These are phyloP conservation scores for Drosophila malerkotliana DNA, from an alignment of 1,140 invertebrate genomes.

Conservation along the genomic window DNA sequence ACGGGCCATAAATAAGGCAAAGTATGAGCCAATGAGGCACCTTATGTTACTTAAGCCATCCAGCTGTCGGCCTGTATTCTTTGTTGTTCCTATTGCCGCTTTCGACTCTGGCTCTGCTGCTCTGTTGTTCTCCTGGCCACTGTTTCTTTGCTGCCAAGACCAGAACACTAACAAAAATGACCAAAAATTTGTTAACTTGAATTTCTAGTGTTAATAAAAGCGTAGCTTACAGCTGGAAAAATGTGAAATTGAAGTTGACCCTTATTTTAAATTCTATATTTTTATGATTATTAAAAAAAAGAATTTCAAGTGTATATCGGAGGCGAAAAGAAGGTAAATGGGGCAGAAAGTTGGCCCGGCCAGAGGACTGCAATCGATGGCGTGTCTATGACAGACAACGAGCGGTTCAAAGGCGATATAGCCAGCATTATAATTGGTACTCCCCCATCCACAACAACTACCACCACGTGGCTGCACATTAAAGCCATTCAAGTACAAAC, in stretches of 20 bases:
- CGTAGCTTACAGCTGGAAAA: background rate
- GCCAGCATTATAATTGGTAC: constrained; percentile 66
- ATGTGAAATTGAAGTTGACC: no score
- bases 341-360: constrained; percentile 60
- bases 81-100: constrained; percentile 20
- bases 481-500: constrained; percentile 53
- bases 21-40: constrained; percentile 61
- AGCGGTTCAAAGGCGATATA: constrained; percentile 68
- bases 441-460: background rate
- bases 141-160: constrained; percentile 50
- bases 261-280: no score
- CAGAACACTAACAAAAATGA: constrained; percentile 3
- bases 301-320: background rate
- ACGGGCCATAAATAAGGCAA: constrained; percentile 68
- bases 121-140: constrained; percentile 27
- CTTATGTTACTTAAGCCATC: constrained; percentile 65
- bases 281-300: no score
- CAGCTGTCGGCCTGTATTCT: constrained; percentile 53
- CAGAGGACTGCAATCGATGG: constrained; percentile 62
- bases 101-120: background rate
- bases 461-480: constrained; percentile 26
- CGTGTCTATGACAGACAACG: constrained; percentile 71
- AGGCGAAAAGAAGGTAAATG: constrained; percentile 41
- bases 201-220: background rate
- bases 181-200: background rate